Percentiles rank a stretch among this genome's conserved stretches.
These are phyloP conservation scores for Zaprionus gabonicus DNA, from an alignment of 1,140 invertebrate species.

Conservation along the genomic window DNA sequence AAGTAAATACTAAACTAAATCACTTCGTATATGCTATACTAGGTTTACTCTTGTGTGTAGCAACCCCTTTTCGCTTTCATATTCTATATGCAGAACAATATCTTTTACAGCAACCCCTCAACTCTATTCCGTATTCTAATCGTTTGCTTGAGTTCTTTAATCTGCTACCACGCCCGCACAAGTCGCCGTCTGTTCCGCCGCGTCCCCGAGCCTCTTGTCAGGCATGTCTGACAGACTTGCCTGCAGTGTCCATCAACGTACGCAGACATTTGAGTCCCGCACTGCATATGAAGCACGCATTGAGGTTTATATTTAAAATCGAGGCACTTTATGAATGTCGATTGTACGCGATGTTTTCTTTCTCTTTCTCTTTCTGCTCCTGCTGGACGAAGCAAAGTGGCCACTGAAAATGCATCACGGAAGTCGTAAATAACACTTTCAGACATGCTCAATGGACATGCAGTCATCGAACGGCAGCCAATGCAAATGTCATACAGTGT, in stretches of 20 bases:
- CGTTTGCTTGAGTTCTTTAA: slow-evolving; percentile 12
- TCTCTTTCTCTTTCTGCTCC: not conserved
- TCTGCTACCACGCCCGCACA: slow-evolving; percentile 29
- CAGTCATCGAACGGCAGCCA: slow-evolving; percentile 5
- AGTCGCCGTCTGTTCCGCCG: slow-evolving; percentile 6
- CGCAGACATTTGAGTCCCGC: slow-evolving; percentile 57
- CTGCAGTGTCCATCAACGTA: slow-evolving; percentile 54
- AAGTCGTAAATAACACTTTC: slow-evolving; percentile 74
- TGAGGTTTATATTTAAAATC: slow-evolving; percentile 66
- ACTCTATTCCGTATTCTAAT: slow-evolving; percentile 3
- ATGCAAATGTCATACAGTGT: slow-evolving; percentile 60
- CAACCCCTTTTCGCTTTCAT: not conserved
- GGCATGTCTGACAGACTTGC: not conserved
- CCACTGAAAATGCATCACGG: slow-evolving; percentile 74
- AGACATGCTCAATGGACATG: slow-evolving; percentile 43
- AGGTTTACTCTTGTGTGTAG: too few species aligned
- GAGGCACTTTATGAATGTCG: slow-evolving; percentile 69
- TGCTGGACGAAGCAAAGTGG: slow-evolving; percentile 30
- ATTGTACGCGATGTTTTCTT: slow-evolving; percentile 41
- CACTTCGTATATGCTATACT: not conserved
- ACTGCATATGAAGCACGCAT: slow-evolving; percentile 69
- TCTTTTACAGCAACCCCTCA: not conserved
- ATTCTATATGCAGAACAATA: slow-evolving; percentile 6
- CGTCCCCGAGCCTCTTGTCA: not conserved
- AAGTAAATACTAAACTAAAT: not conserved